A percentile compares a stretch with the other conserved stretches of the same genome.
Evolutionary conservation across 2,888 invertebrate species (phyloP).

Genomic region (Apoderus coryli): DNA sequence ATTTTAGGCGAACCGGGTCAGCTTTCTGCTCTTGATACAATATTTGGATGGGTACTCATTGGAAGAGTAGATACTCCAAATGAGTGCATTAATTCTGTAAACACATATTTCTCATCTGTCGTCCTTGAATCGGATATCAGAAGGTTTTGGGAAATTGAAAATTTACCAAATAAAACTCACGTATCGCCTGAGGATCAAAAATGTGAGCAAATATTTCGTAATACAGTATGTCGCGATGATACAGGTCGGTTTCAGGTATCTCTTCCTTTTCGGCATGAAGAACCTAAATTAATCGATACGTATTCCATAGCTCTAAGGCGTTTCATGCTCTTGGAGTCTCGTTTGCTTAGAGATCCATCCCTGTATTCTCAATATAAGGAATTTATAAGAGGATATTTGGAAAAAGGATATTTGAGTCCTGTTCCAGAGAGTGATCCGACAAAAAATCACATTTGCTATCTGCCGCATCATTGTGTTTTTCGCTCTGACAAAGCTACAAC

Average conservation of each 20-base stretch:
- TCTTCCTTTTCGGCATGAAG: constrained; percentile 6
- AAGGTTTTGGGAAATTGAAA: constrained; percentile 9
- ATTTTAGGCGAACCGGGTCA: no score
- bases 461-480: constrained; percentile 12
- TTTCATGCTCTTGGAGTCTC: constrained; percentile 5
- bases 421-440: neutral
- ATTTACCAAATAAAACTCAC: no score
- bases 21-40: no score
- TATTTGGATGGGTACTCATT: no score
- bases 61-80: no score
- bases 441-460: constrained; percentile 4
- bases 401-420: constrained; percentile 6
- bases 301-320: constrained; percentile 6
- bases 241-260: neutral
- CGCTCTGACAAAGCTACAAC: constrained; percentile 8
- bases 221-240: constrained; percentile 1
- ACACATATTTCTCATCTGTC: no score
- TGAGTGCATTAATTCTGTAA: no score
- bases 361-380: constrained; percentile 5
- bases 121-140: constrained; percentile 6
- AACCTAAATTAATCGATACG: constrained; percentile 8
- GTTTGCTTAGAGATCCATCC: constrained; percentile 5
- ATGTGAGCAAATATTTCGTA: constrained; percentile 2
- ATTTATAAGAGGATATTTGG: constrained; percentile 9
- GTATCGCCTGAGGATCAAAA: no score